Conservation (phyloP, 2,797 vertebrate genomes). For the Poeciliopsis turneri region DNA sequence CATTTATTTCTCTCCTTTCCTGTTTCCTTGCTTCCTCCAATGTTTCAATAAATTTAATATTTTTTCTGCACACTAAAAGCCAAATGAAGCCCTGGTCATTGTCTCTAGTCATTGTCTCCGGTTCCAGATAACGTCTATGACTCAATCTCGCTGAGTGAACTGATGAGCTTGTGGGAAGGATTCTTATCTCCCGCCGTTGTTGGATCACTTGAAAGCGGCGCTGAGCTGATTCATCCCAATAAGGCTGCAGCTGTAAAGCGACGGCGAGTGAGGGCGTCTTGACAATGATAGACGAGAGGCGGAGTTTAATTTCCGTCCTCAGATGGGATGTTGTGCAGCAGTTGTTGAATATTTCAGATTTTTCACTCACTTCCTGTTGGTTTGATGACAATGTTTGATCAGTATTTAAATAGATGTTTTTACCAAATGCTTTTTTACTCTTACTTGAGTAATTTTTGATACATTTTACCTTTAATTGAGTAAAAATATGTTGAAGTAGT, state of each 20-base stretch:
- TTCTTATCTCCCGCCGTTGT: conserved; percentile 57
- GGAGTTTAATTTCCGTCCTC: conserved; percentile 5
- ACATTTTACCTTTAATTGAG: too few relatives aligned
- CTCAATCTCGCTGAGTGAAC: conserved; percentile 55
- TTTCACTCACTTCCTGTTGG: not conserved
- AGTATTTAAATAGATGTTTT: too few relatives aligned
- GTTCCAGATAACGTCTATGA: conserved; percentile 56
- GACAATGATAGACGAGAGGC: conserved; percentile 63
- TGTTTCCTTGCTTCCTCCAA: not conserved
- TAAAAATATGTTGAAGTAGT: too few relatives aligned
- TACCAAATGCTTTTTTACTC: too few relatives aligned
- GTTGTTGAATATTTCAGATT: not conserved
- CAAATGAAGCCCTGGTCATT: conserved; percentile 28
- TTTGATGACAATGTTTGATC: not conserved
- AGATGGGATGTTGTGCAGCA: conserved; percentile 14
- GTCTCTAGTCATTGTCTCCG: conserved; percentile 9
- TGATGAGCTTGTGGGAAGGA: conserved; percentile 68
- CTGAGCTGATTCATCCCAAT: conserved; percentile 62
- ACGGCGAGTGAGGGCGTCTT: conserved; percentile 27
- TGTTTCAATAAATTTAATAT: not conserved
- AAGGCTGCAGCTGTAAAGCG: conserved; percentile 47
- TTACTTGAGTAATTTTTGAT: too few relatives aligned
- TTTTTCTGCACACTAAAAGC: not conserved
- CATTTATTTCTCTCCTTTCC: not conserved
- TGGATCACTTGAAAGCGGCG: conserved; percentile 54